Evolutionary conservation across 2,797 vertebrate genomes (phyloP), one percentile per base, ranked within the genome.

Genomic region (Sebastes steindachneri): DNA sequence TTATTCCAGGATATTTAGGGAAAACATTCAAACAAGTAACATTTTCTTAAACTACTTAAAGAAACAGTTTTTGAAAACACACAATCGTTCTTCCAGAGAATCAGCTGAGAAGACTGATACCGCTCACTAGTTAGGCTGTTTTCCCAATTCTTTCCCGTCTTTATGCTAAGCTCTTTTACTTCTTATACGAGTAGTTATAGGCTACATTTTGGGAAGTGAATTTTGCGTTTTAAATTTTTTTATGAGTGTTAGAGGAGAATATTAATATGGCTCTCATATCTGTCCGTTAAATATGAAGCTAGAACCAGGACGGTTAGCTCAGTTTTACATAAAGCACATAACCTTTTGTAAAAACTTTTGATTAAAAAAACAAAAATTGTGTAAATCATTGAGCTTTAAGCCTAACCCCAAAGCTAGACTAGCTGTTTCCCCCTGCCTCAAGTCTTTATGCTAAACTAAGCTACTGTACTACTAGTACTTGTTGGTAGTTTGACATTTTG

Each of bases 141-240:
- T 41, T 41, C 15, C 35, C 63, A 41, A 41, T 5, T 17, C 2
- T 1, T 62, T 12, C 31, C 5, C 5, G 37, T 15, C 14, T 45
- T 17, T 17, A 45, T 15, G 37, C 37, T 7, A 41, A 41, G 14
- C 37, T 41, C 14, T 41, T 41, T 15, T 15, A 41, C 37, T 41
- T 41, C 37, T 41, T 7, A 41, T 45, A 17, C 1, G 41, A 45
- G 41, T 45, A 45, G 6, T 45, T 45, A 45, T 45, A 6, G 37
- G 37, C 37, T 41, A 45, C 41, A 45, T 45, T 45, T 45, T 45
- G 41, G 41, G 15, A 7, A 45, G 15, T 45, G 6, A 45, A 45
- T 45, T 45, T 45, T 45, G 15, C 6, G 0, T 45, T 45, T 45
- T 0, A 1, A 7, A 1, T 15, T 15, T 15, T 0, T 41, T 41